phyloP scores from a whole-genome alignment of 2,113 vertebrate genomes.

The Callipepla squamata region DNA sequence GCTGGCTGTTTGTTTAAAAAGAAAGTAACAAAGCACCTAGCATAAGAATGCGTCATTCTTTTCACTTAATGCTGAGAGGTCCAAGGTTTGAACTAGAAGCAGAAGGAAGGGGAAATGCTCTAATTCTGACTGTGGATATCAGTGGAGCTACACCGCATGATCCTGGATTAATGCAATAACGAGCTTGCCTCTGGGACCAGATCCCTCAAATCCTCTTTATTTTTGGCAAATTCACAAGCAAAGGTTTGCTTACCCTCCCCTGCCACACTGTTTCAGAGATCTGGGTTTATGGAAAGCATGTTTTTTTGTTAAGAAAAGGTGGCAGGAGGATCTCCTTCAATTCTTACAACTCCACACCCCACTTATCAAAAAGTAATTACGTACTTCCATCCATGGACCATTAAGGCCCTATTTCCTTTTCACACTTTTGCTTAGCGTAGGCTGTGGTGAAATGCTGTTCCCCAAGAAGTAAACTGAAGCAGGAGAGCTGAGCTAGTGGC shows the following conservation, averaged over 20 bases:
- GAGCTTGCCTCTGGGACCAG: not conserved
- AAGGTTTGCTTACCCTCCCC: not conserved
- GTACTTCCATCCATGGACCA: not conserved
- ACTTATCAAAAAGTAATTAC: not conserved
- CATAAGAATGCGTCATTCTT: not conserved
- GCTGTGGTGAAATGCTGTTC: not conserved
- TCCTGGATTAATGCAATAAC: constrained; percentile 35
- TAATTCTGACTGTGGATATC: not conserved
- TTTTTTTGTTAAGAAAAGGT: constrained; percentile 15
- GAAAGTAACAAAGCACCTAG: not conserved
- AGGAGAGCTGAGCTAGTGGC: not conserved
- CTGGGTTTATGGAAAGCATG: not conserved
- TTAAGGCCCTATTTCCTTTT: not conserved
- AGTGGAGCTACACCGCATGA: not conserved
- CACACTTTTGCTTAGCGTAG: not conserved
- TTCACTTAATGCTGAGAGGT: not conserved
- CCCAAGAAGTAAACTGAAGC: not conserved
- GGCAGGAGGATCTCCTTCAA: constrained; percentile 7
- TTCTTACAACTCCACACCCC: not conserved
- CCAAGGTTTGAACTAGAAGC: not conserved
- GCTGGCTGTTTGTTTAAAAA: not conserved
- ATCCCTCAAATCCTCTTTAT: not conserved
- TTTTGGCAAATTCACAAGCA: not conserved
- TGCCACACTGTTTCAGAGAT: not conserved
- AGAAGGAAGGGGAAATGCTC: not conserved